Evolutionary conservation across 1,140 invertebrate species (phyloP), one percentile per base, ranked within the genome.

Genomic region (Anastrepha obliqua): DNA sequence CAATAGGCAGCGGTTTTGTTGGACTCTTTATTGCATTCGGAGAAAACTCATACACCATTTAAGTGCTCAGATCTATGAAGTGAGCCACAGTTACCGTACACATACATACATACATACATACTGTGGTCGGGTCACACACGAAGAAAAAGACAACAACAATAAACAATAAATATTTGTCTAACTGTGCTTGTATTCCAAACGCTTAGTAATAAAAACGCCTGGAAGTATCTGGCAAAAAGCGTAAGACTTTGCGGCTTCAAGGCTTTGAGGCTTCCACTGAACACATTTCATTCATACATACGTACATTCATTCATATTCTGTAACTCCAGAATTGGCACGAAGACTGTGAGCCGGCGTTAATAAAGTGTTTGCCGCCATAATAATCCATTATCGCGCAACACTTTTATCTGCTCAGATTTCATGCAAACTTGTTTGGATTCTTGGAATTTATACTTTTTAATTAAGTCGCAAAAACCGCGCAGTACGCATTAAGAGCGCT

Each of bases 361-460:
- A 44, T 11, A 17, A 62, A 62, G 17, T 39, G 70, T 47, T 44
- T 74, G 67, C 47, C 44, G 13, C n/a, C 42, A 74, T 74, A n/a
- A 74, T 74, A 74, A 74, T 74, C 70, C 74, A 81, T 81, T 81
- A 55, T 55, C 47, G 47, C 8, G 74, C 6, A 81, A 81, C 74
- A 44, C 15, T 55, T 81, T 81, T 81, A 81, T 81, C 47, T 55
- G 74, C n/a, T 81, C 74, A 55, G 74, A 51, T 81, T 58, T 81
- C n/a, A 81, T 58, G n/a, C 47, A 81, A 81, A 81, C 74, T 81
- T 55, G 74, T 55, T 81, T 81, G 47, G 47, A 81, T 81, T 81
- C 74, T 55, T 81, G 47, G 74, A 81, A 81, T 55, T 81, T 81
- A 15, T 81, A 29, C 74, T 47, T 81, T 81, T 81, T 81, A 55